Conservation (phyloP, 2,888 invertebrate species). For the Meloe dianella region DNA sequence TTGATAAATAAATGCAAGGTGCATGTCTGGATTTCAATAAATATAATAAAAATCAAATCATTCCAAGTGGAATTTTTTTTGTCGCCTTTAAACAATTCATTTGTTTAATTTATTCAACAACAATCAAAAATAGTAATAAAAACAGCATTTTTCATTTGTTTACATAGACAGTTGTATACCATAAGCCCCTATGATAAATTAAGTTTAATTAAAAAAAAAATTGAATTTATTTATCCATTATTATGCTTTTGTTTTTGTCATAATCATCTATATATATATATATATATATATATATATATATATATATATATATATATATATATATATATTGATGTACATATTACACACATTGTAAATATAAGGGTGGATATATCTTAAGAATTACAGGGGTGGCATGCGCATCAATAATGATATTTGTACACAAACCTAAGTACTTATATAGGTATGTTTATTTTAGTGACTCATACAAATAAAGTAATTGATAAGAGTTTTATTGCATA, state of each 20-base stretch:
- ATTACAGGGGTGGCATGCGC: slow-evolving; percentile 24
- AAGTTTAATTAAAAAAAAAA: slow-evolving; percentile 10
- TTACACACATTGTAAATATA: too few relatives aligned
- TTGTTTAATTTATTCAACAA: slow-evolving; percentile 1
- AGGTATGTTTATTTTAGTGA: slow-evolving; percentile 24
- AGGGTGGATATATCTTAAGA: slow-evolving; percentile 17
- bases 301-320: too few relatives aligned
- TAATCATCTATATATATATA: too few relatives aligned
- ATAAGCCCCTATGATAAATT: slow-evolving; percentile 15
- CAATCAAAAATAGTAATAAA: too few relatives aligned
- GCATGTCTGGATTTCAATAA: not conserved
- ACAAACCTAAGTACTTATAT: not conserved
- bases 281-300: too few relatives aligned
- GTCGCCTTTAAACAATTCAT: not conserved
- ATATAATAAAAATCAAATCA: not conserved
- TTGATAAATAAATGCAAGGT: not conserved
- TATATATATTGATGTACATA: too few relatives aligned
- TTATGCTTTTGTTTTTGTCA: slow-evolving; percentile 9
- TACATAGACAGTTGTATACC: slow-evolving; percentile 1
- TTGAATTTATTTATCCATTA: slow-evolving; percentile 11
- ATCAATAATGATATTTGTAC: not conserved
- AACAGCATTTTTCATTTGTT: slow-evolving; percentile 2
- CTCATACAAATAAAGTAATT: slow-evolving; percentile 22
- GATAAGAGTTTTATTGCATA: not conserved
- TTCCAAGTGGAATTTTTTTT: too few relatives aligned